Evolutionary conservation across 2,113 vertebrate genomes (phyloP).

Genomic region (Neogobius melanostomus): DNA sequence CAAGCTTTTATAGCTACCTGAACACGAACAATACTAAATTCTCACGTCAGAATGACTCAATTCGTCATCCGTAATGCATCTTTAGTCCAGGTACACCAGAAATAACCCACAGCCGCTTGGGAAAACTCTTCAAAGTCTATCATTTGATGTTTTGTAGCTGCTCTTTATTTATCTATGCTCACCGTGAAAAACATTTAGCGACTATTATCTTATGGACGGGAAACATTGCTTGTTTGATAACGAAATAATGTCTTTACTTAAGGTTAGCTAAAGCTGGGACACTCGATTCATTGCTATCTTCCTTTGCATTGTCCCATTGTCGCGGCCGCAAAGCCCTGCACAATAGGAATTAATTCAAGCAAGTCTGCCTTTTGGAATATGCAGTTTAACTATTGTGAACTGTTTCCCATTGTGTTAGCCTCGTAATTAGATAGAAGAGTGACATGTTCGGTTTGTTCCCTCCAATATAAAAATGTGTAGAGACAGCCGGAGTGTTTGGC

Average conservation of each 20-base stretch:
- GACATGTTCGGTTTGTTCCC: constrained; percentile 7
- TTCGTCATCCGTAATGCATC: no score
- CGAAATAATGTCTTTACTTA: not conserved
- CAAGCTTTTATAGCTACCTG: no score
- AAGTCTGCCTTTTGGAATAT: not conserved
- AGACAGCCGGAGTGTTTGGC: constrained; percentile 8
- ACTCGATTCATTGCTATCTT: not conserved
- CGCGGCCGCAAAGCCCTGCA: not conserved
- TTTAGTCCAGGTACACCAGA: no score
- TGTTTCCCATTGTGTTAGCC: constrained; percentile 2
- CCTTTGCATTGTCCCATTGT: constrained; percentile 5
- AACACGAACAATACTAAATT: no score
- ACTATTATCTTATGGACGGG: not conserved
- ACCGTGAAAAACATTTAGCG: not conserved
- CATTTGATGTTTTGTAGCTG: no score
- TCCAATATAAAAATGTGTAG: constrained; percentile 9
- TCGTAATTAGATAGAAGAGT: constrained; percentile 8
- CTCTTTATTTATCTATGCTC: not conserved
- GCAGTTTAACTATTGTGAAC: not conserved
- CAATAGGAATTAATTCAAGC: constrained; percentile 6
- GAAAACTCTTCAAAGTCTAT: no score
- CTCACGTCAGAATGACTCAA: no score
- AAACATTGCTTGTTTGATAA: not conserved
- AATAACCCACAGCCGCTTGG: no score
- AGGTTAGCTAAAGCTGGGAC: not conserved